Conservation (phyloP, 2,113 vertebrate species). For the Grammomys surdaster region DNA sequence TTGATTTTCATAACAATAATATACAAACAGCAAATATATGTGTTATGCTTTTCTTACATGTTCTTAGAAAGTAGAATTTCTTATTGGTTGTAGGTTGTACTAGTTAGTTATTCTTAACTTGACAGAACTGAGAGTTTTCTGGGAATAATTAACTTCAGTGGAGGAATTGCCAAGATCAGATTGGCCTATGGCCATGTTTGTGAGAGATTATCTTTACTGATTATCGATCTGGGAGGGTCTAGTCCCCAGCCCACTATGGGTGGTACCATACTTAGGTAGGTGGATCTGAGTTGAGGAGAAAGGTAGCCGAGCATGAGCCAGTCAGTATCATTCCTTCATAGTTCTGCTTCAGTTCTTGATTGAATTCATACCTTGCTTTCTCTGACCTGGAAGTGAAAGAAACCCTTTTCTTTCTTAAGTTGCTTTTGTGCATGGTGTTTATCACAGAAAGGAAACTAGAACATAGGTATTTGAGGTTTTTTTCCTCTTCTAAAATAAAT, state of each 20-base stretch:
- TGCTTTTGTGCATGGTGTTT: background rate
- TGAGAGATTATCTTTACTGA: background rate
- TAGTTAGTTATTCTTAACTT: background rate
- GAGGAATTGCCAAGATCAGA: background rate
- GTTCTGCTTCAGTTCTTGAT: background rate
- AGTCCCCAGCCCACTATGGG: background rate
- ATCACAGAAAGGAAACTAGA: background rate
- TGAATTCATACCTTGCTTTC: background rate
- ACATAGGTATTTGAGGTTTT: background rate
- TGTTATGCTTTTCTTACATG: background rate
- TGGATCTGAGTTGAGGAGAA: background rate
- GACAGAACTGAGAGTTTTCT: background rate
- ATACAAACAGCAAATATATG: slow-evolving; percentile 21
- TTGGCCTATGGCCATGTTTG: background rate
- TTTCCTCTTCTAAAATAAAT: background rate
- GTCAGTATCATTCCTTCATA: background rate
- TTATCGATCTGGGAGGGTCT: background rate
- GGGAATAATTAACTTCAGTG: background rate
- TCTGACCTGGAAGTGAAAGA: background rate
- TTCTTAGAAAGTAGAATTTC: background rate
- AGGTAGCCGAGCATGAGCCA: background rate
- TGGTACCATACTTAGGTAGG: background rate
- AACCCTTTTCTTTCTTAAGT: background rate
- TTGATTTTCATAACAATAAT: background rate
- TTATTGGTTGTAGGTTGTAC: background rate